Percentiles rank a stretch among this genome's conserved stretches.
These are phyloP conservation scores for Microtus richardsoni DNA, from an alignment of 2,113 vertebrate species.

Conservation along the genomic window DNA sequence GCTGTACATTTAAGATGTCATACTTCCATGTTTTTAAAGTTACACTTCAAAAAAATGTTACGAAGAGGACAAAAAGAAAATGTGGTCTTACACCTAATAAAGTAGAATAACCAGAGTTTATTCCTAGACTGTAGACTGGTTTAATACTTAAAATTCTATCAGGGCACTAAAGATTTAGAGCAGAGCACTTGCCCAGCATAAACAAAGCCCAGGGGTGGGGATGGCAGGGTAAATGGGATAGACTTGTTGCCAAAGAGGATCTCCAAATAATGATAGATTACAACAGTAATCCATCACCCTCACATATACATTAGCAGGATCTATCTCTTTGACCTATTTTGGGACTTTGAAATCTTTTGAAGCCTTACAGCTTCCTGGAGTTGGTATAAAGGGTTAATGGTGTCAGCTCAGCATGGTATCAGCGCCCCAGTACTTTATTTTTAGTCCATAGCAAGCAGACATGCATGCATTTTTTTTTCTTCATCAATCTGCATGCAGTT, in stretches of 20 bases:
- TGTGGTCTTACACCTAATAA: not conserved
- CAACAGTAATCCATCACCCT: not conserved
- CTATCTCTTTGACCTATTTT: not conserved
- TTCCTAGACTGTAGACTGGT: not conserved
- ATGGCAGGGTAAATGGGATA: not conserved
- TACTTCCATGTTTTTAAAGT: not conserved
- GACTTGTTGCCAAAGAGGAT: not conserved
- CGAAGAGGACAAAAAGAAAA: not conserved
- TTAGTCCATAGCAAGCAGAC: not conserved
- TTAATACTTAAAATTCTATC: slow-evolving; percentile 19
- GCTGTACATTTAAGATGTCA: not conserved
- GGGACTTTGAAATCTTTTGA: not conserved
- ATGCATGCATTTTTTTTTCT: not conserved
- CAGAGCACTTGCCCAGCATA: not conserved
- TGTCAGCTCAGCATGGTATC: not conserved
- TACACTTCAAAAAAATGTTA: not conserved
- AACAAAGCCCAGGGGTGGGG: not conserved
- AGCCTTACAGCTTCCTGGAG: not conserved
- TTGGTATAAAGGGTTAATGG: not conserved
- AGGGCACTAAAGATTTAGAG: not conserved
- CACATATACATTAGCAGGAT: not conserved
- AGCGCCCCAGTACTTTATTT: not conserved
- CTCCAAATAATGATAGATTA: not conserved
- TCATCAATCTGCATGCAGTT: not conserved
- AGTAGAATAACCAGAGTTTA: not conserved